Percentiles rank a stretch among this genome's conserved stretches.
phyloP scores from a whole-genome alignment of 2,797 vertebrate genomes.

The Oryzias sinensis region DNA sequence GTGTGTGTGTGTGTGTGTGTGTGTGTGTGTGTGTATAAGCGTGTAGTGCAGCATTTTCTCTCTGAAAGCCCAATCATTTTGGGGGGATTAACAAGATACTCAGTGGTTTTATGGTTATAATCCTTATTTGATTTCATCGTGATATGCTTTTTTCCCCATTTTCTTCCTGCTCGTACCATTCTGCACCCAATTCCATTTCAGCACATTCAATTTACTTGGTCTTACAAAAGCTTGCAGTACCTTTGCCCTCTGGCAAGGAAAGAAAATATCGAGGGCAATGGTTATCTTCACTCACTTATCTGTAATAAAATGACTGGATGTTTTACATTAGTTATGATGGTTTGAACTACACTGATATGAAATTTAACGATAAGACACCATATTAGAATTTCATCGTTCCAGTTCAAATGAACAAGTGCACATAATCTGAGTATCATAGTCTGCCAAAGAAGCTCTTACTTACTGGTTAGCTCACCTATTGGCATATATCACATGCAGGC shows the following conservation, averaged over 20 bases:
- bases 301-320: constrained; percentile 33
- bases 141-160: constrained; percentile 30
- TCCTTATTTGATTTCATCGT: constrained; percentile 64
- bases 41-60: constrained; percentile 14
- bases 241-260: constrained; percentile 24
- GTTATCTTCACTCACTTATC: constrained; percentile 40
- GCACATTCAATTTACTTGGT: constrained; percentile 39
- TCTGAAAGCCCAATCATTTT: constrained; percentile 56
- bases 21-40: constrained; percentile 7
- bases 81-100: constrained; percentile 63
- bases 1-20: constrained; percentile 1
- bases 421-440: constrained; percentile 6
- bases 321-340: constrained; percentile 18
- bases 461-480: constrained; percentile 62
- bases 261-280: constrained; percentile 33
- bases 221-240: constrained; percentile 36
- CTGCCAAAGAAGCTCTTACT: constrained; percentile 29
- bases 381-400: constrained; percentile 10
- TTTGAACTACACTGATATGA: constrained; percentile 21
- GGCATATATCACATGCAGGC: constrained; percentile 67
- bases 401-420: constrained; percentile 25
- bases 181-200: constrained; percentile 51
- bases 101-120: constrained; percentile 59
- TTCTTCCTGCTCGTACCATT: constrained; percentile 23
- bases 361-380: constrained; percentile 16